phyloP scores from a whole-genome alignment of 2,797 vertebrate species.

The Poeciliopsis infans region DNA sequence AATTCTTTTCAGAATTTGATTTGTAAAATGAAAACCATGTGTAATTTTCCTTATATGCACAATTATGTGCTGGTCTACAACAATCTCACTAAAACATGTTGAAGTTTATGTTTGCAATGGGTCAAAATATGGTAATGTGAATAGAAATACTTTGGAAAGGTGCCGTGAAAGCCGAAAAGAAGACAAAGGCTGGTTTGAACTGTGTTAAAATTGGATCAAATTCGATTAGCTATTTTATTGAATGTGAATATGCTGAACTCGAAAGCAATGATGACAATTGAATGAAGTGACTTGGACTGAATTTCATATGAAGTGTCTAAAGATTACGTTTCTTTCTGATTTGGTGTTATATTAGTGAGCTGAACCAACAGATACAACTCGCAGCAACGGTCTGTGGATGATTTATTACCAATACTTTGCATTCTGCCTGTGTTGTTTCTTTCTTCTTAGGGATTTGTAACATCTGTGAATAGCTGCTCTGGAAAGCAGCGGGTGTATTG shows the following conservation, averaged over 20 bases:
- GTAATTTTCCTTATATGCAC: background rate
- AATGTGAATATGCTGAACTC: background rate
- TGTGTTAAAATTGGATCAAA: background rate
- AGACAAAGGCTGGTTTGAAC: background rate
- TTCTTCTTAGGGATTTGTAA: background rate
- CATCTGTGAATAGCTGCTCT: background rate
- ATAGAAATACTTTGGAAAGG: background rate
- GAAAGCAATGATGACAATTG: background rate
- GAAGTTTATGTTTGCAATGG: background rate
- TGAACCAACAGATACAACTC: background rate
- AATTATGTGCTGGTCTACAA: background rate
- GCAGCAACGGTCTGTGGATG: background rate
- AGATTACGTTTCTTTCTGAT: background rate
- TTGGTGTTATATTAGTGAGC: background rate
- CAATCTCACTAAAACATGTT: background rate
- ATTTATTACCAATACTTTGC: background rate
- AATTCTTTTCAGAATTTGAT: background rate
- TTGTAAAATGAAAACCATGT: background rate
- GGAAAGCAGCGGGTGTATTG: background rate
- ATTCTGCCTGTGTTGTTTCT: background rate
- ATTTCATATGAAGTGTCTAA: background rate
- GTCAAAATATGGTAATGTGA: background rate
- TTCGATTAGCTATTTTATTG: background rate
- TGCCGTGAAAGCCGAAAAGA: too few relatives aligned
- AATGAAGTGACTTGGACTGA: background rate